A percentile compares a stretch with the other conserved stretches of the same genome.
Conservation (phyloP, 2,797 vertebrate species). For the Phalanger gymnotis region DNA sequence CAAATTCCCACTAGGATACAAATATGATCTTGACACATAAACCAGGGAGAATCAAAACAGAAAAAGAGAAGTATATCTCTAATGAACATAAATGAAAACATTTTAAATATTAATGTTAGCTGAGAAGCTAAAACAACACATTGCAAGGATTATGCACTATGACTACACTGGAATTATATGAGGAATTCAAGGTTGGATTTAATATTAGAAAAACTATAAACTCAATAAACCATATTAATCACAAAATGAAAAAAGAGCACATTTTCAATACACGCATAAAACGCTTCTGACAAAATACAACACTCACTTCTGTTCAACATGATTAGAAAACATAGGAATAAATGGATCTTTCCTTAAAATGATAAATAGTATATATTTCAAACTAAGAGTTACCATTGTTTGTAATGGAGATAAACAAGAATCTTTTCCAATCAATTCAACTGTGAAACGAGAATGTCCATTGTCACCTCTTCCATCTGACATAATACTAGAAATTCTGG, state of each 20-base stretch:
- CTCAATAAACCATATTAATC: neutral
- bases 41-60: neutral
- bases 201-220: neutral
- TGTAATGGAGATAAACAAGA: neutral
- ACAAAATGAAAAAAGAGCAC: neutral
- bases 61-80: neutral
- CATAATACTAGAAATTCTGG: neutral
- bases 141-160: neutral
- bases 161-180: neutral
- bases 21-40: neutral
- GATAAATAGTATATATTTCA: neutral
- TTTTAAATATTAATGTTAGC: neutral
- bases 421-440: neutral
- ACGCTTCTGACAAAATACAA: neutral
- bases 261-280: neutral
- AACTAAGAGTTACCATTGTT: neutral
- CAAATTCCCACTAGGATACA: neutral
- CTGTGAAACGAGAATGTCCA: neutral
- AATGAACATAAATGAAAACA: neutral
- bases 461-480: neutral
- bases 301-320: neutral
- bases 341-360: neutral
- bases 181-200: neutral
- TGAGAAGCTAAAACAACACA: neutral
- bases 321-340: neutral